Evolutionary conservation across 2,113 vertebrate species (phyloP), one percentile per base, ranked within the genome.

Genomic region (Symphodus melops): DNA sequence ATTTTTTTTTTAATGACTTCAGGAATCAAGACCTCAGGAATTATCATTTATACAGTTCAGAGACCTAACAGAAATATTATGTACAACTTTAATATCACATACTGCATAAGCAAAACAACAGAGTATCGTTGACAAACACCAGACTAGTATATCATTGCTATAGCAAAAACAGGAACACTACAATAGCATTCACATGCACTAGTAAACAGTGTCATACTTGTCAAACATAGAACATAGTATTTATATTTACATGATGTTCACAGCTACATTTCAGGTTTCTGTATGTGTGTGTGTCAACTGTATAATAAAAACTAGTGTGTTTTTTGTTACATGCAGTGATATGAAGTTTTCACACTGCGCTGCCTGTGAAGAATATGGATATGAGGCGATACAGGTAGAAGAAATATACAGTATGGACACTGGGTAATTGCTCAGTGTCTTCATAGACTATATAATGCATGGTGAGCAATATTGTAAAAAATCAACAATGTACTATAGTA

Each of bases 141-240:
- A 89, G 86, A 90, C 92, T 94, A 95, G 88, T 72, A 93, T 93
- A 94, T 92, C 93, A 94, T 94, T 91, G 90, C 93, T 93, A 94
- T 93, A 94, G 88, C 84, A 94, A 94, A 48, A 93, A 91, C 91
- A 88, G 88, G 89, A 94, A 92, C 92, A 91, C 86, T 92, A 93
- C 92, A 79, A 94, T 92, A 93, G 94, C 92, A 94, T 95, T 96
- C 94, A 94, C 96, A 97, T 97, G 96, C 96, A 94, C 84, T 88
- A 88, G 76, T 85, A 91, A 79, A 88, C 85, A 89, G 84, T 89
- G 88, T 89, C 77, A 80, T 84, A 89, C 61, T 79, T 84, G 66
- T 84, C 75, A 48, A 76, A 89, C 77, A 80, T 64, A 84, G 79
- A 92, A 42, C 64, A 80, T 80, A 81, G 62, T 65, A 76, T 84